Conservation (phyloP, 2,888 invertebrate species). For the Cybosia mesomella region DNA sequence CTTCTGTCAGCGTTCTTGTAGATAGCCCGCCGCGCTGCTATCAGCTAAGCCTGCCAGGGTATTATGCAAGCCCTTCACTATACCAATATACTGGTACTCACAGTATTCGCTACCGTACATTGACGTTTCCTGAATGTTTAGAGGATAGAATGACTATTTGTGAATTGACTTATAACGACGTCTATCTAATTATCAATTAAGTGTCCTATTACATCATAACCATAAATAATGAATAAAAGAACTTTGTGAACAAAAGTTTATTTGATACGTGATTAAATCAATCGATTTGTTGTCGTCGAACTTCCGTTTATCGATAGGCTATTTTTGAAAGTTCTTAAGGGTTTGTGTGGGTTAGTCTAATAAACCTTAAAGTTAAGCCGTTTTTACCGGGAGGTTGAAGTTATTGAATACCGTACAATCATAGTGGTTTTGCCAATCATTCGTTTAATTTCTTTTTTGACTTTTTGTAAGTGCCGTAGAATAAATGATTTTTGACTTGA, state of each 20-base stretch:
- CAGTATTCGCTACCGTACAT: conserved; percentile 59
- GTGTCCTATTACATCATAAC: conserved; percentile 56
- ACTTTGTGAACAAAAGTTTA: conserved; percentile 51
- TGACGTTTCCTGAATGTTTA: conserved; percentile 74
- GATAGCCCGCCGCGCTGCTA: conserved; percentile 47
- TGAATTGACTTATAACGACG: conserved; percentile 64
- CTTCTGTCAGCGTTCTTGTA: conserved; percentile 57
- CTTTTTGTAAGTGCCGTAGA: too few species aligned
- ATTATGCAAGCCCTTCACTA: conserved; percentile 69
- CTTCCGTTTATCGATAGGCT: neutral
- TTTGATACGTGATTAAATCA: conserved; percentile 41
- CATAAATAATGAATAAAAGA: conserved; percentile 53
- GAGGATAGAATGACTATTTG: conserved; percentile 71
- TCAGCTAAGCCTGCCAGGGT: conserved; percentile 42
- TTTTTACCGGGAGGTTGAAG: too few species aligned
- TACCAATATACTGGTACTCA: conserved; percentile 23
- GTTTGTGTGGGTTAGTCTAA: neutral
- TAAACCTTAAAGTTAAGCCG: too few species aligned
- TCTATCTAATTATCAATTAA: conserved; percentile 59
- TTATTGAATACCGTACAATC: too few species aligned
- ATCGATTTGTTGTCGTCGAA: conserved; percentile 2
- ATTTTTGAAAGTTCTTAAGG: neutral
- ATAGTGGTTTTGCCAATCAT: too few species aligned
- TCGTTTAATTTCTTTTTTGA: neutral
- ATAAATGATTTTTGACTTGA: too few species aligned